Base-by-base conservation (phyloP, 2,888 invertebrate species). In the Athalia circularis region DNA sequence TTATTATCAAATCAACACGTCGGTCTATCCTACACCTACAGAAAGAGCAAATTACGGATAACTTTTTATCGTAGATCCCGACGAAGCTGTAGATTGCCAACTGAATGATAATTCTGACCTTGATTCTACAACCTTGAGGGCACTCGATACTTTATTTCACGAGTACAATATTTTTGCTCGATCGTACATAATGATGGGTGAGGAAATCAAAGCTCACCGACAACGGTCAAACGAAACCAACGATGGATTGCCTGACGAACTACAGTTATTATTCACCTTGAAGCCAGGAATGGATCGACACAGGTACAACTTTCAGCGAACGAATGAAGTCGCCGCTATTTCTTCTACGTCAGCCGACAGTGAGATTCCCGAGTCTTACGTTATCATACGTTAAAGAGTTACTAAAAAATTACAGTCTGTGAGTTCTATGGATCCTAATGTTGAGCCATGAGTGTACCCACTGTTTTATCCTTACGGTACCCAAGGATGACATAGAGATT, bases 1-100 rank as follows among this genome's bases (percentile, higher is more conserved):
- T 75, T 82, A 82, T 72, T 80, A 81, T 78, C 80, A 82, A 78
- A 79, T 81, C 57, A 82, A 81, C 65, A 81, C 79, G 3, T 48
- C 80, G 29, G 76, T 79, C 43, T 75, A 80, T 61, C 79, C 80
- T 62, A 47, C 72, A 57, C 7, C 45, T 59, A 79, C 13, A n/a
- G 80, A 82, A 78, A 48, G 75, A 59, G 79, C 81, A 57, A 80
- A 65, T 65, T 81, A 79, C 74, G 81, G 82, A 29, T 80, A 83
- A 79, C 77, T 81, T n/a, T 82, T 80, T 65, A 82, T 82, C 72
- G 62, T 81, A 59, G 82, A 82, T 77, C 52, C 62, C 15, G 65
- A 80, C 62, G 80, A 83, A 81, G 81, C 82, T 3, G 47, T 70
- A n/a, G 67, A 81, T 52, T 72, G 61, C 70, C 67, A 80, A 8